Base-by-base conservation (phyloP, 2,888 invertebrate species). In the Subacronicta megacephala region DNA sequence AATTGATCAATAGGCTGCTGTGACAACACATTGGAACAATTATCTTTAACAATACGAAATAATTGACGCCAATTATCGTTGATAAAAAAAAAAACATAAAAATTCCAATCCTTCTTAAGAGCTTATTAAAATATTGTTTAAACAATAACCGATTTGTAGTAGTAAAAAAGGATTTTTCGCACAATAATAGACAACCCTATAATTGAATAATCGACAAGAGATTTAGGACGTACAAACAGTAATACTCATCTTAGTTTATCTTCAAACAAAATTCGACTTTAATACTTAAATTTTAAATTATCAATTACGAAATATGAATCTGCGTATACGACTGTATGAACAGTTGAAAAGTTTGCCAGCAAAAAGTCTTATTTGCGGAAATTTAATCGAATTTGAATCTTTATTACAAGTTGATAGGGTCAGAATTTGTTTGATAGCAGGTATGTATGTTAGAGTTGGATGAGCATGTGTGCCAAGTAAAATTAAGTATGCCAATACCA, bases 401-500 rank as follows among this genome's bases (percentile, higher is more conserved):
- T 67, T 1, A n/a, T 2, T 0, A 6, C 0, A 36, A 46, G 38
- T 36, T 3, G 20, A 38, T 73, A 77, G 42, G 51, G 62, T 60
- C 43, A 47, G 31, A 3, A 58, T 59, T 74, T 41, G 62, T 45
- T 60, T 62, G 59, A 35, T 31, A 31, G 46, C 20, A 9, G 31
- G 58, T 45, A n/a, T 55, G 54, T 60, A 71, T 78, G 85, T 85
- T 80, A 87, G 82, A 88, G 81, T 83, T 83, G 86, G 82, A 63
- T 87, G 91, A 76, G 78, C 89, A 94, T 90, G 88, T 93, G 72
- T 93, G 93, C 90, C 93, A 88, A 87, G 89, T 83, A 83, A 87
- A 89, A 90, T 92, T 90, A 92, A 92, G 90, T 92, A 87, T 94
- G 93, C 93, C 94, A 93, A 93, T 94, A 94, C 88, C 93, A 92